Base-by-base conservation (phyloP, 2,797 vertebrate genomes). In the Gymnothorax javanicus region DNA sequence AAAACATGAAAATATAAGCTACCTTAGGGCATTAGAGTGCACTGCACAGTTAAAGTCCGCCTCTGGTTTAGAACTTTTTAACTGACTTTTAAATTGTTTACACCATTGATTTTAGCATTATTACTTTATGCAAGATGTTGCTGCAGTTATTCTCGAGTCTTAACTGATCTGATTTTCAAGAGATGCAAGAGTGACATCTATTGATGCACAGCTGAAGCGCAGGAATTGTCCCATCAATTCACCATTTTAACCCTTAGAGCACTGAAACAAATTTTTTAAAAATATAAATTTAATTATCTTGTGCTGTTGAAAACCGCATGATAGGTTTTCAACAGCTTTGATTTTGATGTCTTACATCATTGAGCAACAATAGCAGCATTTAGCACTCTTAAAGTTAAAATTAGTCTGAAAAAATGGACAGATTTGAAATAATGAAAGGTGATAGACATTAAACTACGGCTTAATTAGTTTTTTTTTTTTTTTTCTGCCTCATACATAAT, bases 181-280 rank as follows among this genome's bases (percentile, higher is more conserved):
- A 83, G 56, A 71, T 82, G 57, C 59, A 84, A 87, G 81, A 84
- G 82, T 73, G 86, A 84, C 86, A 84, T 33, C 86, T 71, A 84
- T 82, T 87, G 86, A 27, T 64, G 20, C 11, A 4, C 56, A 77
- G 50, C 11, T 52, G 50, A 60, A 62, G 62, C 52, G 7, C 73
- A 52, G 5, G 12, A 2, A 43, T 23, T 50, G 5, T 17, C 50
- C 13, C 12, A 33, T 77, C 75, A 20, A 12, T 54, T 54, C 75
- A 79, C 6, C 54, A 52, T 79, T 79, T 79, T 79, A 23, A 43
- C 33, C 33, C 2, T 43, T 43, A 43, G 33, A 43, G 33, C 33
- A 43, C 33, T 43, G 33, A 43, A 43, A 43, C 33, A 43, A 43
- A 1, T 43, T 43, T 43, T 43, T 43, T 1, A 43, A 43, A 1